A percentile compares a stretch with the other conserved stretches of the same genome.
These are phyloP conservation scores for Bothrops alternatus DNA, from an alignment of 2,797 vertebrate species.

Conservation along the genomic window DNA sequence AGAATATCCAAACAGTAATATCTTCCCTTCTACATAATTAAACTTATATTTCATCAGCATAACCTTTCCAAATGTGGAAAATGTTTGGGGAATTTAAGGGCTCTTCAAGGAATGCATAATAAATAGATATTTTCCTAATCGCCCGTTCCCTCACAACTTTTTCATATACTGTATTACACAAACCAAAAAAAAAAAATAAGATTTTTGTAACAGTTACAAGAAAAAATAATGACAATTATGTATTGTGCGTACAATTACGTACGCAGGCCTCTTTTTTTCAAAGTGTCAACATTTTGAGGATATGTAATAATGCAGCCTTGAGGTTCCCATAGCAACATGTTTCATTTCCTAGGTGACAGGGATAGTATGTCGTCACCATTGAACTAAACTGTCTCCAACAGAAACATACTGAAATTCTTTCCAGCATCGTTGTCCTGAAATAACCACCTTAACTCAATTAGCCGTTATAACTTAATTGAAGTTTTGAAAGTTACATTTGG, in stretches of 20 bases:
- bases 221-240: not conserved
- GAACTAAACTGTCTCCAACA: slow-evolving; percentile 59
- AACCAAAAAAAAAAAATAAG: slow-evolving; percentile 15
- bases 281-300: slow-evolving; percentile 64
- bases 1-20: slow-evolving; percentile 6
- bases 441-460: not conserved
- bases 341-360: slow-evolving; percentile 75
- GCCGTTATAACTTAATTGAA: not conserved
- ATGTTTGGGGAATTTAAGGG: slow-evolving; percentile 28
- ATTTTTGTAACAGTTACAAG: slow-evolving; percentile 13
- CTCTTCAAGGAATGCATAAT: slow-evolving; percentile 6
- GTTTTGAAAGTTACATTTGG: not conserved
- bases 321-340: slow-evolving; percentile 71
- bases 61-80: slow-evolving; percentile 38
- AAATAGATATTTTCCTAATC: slow-evolving; percentile 1
- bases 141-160: slow-evolving; percentile 11
- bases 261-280: slow-evolving; percentile 39
- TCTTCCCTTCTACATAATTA: slow-evolving; percentile 29
- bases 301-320: slow-evolving; percentile 65
- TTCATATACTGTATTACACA: slow-evolving; percentile 26
- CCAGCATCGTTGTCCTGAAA: not conserved
- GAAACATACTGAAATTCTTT: slow-evolving; percentile 52
- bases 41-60: slow-evolving; percentile 52
- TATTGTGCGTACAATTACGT: not conserved
- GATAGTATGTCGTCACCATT: slow-evolving; percentile 65